These are phyloP conservation scores for Rhinella marina DNA, from an alignment of 2,797 vertebrate genomes.

Conservation along the genomic window DNA sequence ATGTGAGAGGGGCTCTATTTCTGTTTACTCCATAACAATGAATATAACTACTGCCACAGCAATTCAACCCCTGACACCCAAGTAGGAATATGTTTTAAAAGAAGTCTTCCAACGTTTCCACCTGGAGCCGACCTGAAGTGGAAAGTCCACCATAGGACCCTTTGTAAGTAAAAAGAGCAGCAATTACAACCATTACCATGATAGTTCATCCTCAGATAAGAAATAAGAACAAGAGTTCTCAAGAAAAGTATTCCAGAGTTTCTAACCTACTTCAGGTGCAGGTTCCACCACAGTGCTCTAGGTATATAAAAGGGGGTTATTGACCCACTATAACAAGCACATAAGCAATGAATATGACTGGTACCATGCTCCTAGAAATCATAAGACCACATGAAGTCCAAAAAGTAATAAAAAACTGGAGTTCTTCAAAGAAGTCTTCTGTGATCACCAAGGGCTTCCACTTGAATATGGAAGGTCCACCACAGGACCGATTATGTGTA, in stretches of 20 bases:
- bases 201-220: neutral
- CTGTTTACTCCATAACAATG: neutral
- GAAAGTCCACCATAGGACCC: neutral
- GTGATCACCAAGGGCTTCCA: neutral
- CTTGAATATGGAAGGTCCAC: neutral
- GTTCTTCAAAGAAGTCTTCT: neutral
- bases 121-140: neutral
- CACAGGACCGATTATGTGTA: neutral
- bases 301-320: too few relatives aligned
- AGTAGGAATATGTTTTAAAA: neutral
- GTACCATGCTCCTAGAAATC: too few relatives aligned
- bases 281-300: too few relatives aligned
- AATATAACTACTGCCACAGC: neutral
- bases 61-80: neutral
- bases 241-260: neutral
- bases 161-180: neutral
- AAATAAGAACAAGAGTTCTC: too few relatives aligned
- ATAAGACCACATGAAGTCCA: neutral
- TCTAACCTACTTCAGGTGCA: too few relatives aligned
- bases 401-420: neutral
- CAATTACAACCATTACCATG: neutral
- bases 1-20: neutral
- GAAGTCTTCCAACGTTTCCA: neutral
- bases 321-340: too few relatives aligned
- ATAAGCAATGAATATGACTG: neutral